Evolutionary conservation across 2,888 invertebrate species (phyloP), one percentile per base, ranked within the genome.

Genomic region (Drosophila atripex): DNA sequence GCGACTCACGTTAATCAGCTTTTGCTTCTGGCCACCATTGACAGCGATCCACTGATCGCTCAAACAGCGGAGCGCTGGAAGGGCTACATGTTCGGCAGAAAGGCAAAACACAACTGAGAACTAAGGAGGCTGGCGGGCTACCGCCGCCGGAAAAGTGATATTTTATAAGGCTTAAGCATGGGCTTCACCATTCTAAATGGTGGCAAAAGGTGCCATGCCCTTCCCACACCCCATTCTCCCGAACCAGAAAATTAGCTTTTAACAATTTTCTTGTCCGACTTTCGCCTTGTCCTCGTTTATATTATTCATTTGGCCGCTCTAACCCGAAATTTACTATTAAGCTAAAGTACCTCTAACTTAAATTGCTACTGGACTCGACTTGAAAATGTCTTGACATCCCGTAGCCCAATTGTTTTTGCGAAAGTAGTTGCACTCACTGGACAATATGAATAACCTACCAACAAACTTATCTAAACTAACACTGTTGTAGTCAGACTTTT

Each of bases 1-100:
- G 97, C 98, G 0, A 98, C 99, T 0, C 99, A 99, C 91, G 96
- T 99, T 23, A 99, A 98, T 92, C 98, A 99, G 90, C 93, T 98
- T 73, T 94, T 99, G 73, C 93, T 98, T 60, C 92, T 99, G 23
- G 95, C 96, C 39, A 96, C 97, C 0, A 94, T 99, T 46, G 97
- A 97, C 78, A 94, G 94, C 61, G 97, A 97, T 85, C 95, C 96
- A 0, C 93, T 98, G 59, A 94, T 98, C 72, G 93, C 95, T 14
- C 94, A 94, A 57, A 97, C 97, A 0, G 98, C 98, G 0, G 95
- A 96, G 85, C 92, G 99, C 56, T 99, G 99, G 99, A 96, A 97
- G 84, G 96, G 96, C 1, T 99, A 99, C 88, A 98, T 98, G 97
- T 95, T 95, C 89, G 99, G 99, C n/a, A 97, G 97, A 91, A 93